Evolutionary conservation across 2,888 invertebrate species (phyloP), one percentile per base, ranked within the genome.

Genomic region (Tubulanus polymorphus): DNA sequence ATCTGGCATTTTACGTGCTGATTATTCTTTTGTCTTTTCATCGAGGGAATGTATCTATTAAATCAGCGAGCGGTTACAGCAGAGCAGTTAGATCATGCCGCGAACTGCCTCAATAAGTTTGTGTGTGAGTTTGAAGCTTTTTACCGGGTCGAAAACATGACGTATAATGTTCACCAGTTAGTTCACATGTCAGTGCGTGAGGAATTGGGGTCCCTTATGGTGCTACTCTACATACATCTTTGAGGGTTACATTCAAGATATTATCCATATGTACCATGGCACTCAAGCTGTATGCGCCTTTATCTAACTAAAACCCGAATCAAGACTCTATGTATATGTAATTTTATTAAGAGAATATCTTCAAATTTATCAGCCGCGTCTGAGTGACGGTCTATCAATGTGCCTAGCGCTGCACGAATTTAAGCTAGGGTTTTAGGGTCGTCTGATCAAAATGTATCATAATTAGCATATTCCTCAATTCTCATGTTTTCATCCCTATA

Each of bases 101-200:
- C 35, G 8, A 2, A 23, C 8, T 18, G 6, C 2, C 49, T 49
- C 18, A 37, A 37, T 25, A 23, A 8, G 2, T 51, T 51, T 35
- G 51, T 37, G 12, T 25, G 25, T 18, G 6, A 30, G 18, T 35
- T 51, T 37, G 3, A 5, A 6, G 37, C 10, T 30, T 18, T 35
- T 35, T 30, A 41, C 23, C 20, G 41, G 23, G 23, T 41, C 15
- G 20, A 41, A 23, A 18, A 41, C 23, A 23, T 41, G 5, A 51
- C 51, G 23, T 51, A 37, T 23, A 51, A 51, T 51, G 51, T 51
- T 5, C 51, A 51, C 26, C 51, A 51, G 37, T 35, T 51, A 25
- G 3, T 35, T 37, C 51, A 51, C 26, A 5, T 51, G 5, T 41
- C 3, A 3, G 23, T 41, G 20, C 6, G 41, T 41, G 6, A 18